A percentile compares a stretch with the other conserved stretches of the same genome.
phyloP scores from a whole-genome alignment of 1,140 invertebrate genomes.

The Papilio xuthus region DNA sequence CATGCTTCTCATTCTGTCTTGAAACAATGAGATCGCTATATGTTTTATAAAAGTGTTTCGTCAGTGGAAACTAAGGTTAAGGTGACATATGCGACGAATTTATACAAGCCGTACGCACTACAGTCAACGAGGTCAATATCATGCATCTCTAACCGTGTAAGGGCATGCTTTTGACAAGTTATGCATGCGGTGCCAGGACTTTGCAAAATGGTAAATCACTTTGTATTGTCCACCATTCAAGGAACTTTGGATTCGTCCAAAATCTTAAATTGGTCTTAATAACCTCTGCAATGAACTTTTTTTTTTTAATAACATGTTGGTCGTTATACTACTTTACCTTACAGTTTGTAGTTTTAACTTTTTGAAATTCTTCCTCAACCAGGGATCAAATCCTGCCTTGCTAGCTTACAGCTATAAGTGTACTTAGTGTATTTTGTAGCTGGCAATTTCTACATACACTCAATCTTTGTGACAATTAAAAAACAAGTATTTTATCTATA shows the following conservation, averaged over 20 bases:
- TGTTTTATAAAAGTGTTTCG: neutral
- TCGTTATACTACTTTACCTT: too few relatives aligned
- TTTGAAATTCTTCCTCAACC: too few relatives aligned
- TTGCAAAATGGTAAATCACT: neutral
- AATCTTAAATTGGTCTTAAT: too few relatives aligned
- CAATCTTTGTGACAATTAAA: conserved; percentile 12
- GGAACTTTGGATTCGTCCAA: neutral
- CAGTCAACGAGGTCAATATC: neutral
- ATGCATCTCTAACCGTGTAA: neutral
- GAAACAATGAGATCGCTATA: too few relatives aligned
- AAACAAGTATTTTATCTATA: conserved; percentile 27
- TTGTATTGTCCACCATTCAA: neutral
- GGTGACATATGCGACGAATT: neutral
- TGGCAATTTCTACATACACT: conserved; percentile 2
- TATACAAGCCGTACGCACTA: neutral
- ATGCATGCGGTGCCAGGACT: neutral
- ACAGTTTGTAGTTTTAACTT: too few relatives aligned
- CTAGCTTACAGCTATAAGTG: too few relatives aligned
- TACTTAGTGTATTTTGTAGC: neutral
- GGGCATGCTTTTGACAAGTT: neutral
- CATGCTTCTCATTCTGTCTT: too few relatives aligned
- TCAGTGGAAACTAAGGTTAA: neutral
- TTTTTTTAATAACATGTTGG: neutral
- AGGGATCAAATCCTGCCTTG: too few relatives aligned
- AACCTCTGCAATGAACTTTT: neutral